Evolutionary conservation across 2,888 invertebrate species (phyloP).

Genomic region (Andrena haemorrhoa): DNA sequence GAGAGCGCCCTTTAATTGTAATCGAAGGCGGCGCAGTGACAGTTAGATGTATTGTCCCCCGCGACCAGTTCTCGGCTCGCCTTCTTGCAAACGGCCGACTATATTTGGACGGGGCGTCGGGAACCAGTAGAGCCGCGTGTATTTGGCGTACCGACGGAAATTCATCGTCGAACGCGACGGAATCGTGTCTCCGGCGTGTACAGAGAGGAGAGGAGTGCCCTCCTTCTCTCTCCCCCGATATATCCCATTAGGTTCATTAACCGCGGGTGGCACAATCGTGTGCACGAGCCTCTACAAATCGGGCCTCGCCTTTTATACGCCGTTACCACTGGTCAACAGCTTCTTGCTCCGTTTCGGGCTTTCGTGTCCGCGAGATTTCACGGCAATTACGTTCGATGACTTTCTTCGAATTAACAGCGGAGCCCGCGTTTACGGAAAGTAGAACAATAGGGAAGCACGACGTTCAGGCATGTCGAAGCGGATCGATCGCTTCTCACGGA

Average conservation of each 20-base stretch:
- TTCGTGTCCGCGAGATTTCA: conserved; percentile 32
- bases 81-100: conserved; percentile 39
- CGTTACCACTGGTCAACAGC: conserved; percentile 35
- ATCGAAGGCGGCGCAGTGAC: conserved; percentile 42
- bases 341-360: conserved; percentile 30
- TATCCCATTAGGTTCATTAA: conserved; percentile 66
- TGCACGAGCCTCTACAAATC: conserved; percentile 51
- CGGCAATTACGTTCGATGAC: conserved; percentile 44
- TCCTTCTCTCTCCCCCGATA: conserved; percentile 4
- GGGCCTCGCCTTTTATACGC: conserved; percentile 48
- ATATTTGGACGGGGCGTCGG: conserved; percentile 55
- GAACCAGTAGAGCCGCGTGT: conserved; percentile 25
- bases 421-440: conserved; percentile 14
- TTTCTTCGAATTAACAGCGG: conserved; percentile 36
- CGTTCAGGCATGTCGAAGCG: conserved; percentile 6
- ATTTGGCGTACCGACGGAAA: conserved; percentile 50
- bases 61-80: conserved; percentile 60
- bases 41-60: conserved; percentile 55
- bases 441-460: conserved; percentile 26
- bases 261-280: conserved; percentile 55
- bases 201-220: not conserved
- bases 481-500: conserved; percentile 11
- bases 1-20: conserved; percentile 54
- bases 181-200: conserved; percentile 43
- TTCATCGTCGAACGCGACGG: conserved; percentile 44